Percentiles rank a stretch among this genome's conserved stretches.
Conservation (phyloP, 2,113 vertebrate species). For the Paralichthys olivaceus region DNA sequence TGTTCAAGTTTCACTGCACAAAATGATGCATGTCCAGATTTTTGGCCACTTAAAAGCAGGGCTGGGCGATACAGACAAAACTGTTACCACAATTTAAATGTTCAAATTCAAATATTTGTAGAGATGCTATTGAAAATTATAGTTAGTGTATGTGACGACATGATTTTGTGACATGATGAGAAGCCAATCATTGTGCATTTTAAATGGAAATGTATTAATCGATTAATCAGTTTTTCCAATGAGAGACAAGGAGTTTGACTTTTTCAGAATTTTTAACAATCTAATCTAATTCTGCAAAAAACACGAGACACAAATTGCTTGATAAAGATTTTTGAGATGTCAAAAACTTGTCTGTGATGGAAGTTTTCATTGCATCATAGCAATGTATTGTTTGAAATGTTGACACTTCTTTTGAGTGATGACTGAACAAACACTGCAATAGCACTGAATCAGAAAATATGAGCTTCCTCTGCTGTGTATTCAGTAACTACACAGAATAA, state of each 20-base stretch:
- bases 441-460: not conserved
- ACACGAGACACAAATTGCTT: not conserved
- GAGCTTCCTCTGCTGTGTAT: not conserved
- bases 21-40: not conserved
- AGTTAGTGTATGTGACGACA: too few species aligned
- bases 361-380: not conserved
- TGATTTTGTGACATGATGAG: too few species aligned
- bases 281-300: not conserved
- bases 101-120: too few species aligned
- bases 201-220: not conserved
- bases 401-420: not conserved
- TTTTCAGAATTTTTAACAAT: too few species aligned
- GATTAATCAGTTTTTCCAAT: too few species aligned
- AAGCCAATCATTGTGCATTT: not conserved
- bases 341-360: not conserved
- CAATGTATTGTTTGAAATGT: not conserved
- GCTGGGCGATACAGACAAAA: not conserved
- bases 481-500: slow-evolving; percentile 3
- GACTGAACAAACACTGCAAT: not conserved
- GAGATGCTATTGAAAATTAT: too few species aligned
- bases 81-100: not conserved
- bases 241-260: too few species aligned
- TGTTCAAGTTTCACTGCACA: not conserved
- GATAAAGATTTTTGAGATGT: not conserved
- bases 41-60: not conserved